A percentile compares a stretch with the other conserved stretches of the same genome.
phyloP scores from a whole-genome alignment of 2,113 vertebrate species.

The Notothenia coriiceps region DNA sequence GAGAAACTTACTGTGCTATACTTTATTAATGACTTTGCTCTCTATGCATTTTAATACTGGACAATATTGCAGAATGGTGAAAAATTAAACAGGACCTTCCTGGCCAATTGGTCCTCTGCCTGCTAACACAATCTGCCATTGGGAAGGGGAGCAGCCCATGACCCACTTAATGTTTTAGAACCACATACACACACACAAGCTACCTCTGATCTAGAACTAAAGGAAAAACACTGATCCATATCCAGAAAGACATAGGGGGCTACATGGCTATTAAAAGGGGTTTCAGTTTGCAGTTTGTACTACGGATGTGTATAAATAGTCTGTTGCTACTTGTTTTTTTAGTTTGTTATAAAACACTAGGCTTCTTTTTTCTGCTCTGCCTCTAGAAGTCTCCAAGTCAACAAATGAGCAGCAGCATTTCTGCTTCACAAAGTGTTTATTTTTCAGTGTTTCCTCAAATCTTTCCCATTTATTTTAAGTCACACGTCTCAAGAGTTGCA shows the following conservation, averaged over 20 bases:
- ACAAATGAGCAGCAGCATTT: neutral
- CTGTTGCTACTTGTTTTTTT: neutral
- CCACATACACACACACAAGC: slow-evolving; percentile 1
- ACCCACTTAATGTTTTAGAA: slow-evolving; percentile 71
- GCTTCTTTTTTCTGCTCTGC: neutral
- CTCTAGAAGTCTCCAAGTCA: neutral
- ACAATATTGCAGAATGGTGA: slow-evolving; percentile 63
- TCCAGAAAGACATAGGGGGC: neutral
- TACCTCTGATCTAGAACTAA: slow-evolving; percentile 3
- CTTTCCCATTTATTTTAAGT: neutral
- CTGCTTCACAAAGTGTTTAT: neutral
- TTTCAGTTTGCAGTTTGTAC: neutral
- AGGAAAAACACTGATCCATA: neutral
- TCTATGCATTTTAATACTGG: slow-evolving; percentile 73
- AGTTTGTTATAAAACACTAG: neutral
- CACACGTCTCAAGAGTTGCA: no score
- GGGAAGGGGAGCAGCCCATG: slow-evolving; percentile 64
- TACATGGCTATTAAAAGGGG: neutral
- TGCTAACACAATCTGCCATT: slow-evolving; percentile 72
- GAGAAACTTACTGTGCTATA: slow-evolving; percentile 58
- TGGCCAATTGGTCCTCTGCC: slow-evolving; percentile 70
- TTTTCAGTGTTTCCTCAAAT: neutral
- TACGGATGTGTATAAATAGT: neutral
- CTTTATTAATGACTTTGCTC: slow-evolving; percentile 72
- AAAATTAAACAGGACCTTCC: slow-evolving; percentile 65